Base-by-base conservation (phyloP, 2,113 vertebrate species). In the Thamnophis sirtalis region DNA sequence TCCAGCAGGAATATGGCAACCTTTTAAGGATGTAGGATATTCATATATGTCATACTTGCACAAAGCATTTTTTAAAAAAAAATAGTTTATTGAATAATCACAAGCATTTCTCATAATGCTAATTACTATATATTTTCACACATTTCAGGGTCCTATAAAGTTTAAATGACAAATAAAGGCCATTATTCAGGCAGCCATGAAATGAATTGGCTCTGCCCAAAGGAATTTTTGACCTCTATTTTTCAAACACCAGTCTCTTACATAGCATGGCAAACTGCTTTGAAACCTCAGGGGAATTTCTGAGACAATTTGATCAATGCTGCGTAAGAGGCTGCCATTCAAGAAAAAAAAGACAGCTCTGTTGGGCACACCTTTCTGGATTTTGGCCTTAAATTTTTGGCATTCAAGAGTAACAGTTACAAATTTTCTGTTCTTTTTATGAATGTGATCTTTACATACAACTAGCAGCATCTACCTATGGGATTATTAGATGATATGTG, bases 401-500 rank as follows among this genome's bases (percentile, higher is more conserved):
- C 93, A 94, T 91, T 91, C 93, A 95, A 97, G 94, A 95, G 94
- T 95, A 90, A 94, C 89, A 94, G 93, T 92, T 94, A 48, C 89
- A 91, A 90, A 87, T 96, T 93, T 95, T 93, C 91, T 92, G 92
- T 92, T 94, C 92, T 95, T 95, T 95, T 96, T 86, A 95, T 92
- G 93, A 96, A 95, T 86, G 93, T 91, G 92, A 94, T 96, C 96
- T 96, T 93, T 90, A 94, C 94, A 94, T 96, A 96, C 94, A 96
- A 96, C 94, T 96, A 97, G 96, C 95, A 95, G 90, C 68, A 87
- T 91, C 94, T 94, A 95, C 96, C 96, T 95, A 89, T 94, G 96
- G 97, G 98, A 97, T 97, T 97, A 97, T 94, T 94, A 94, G 93
- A 91, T 90, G 93, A 96, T 96, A 98, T 96, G 93, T 96, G 95